Conservation (phyloP, 2,113 vertebrate genomes). For the Opisthocomus hoazin region DNA sequence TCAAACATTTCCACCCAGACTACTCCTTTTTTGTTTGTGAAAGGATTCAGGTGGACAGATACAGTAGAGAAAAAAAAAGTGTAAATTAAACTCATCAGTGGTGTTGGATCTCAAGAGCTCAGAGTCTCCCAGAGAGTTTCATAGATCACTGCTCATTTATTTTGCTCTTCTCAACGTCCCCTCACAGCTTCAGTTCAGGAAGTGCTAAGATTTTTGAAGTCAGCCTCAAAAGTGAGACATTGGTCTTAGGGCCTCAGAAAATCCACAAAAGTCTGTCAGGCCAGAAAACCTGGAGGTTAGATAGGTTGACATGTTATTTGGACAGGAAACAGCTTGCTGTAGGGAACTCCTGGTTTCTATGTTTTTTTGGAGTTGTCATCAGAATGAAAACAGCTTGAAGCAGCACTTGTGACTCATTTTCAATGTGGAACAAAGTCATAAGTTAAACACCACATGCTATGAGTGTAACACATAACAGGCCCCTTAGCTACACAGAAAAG, state of each 20-base stretch:
- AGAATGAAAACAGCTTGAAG: constrained; percentile 41
- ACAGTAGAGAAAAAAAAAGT: background rate
- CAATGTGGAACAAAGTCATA: constrained; percentile 24
- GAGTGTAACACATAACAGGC: background rate
- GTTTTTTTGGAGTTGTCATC: background rate
- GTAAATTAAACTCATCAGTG: background rate
- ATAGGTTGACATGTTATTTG: background rate
- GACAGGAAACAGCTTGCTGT: background rate
- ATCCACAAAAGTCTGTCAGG: background rate
- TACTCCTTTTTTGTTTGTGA: background rate
- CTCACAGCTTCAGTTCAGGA: background rate
- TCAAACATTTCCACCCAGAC: background rate
- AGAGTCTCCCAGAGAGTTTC: background rate
- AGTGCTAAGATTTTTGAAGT: background rate
- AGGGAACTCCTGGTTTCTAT: background rate
- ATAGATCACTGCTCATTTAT: background rate
- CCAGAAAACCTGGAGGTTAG: background rate
- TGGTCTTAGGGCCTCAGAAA: background rate
- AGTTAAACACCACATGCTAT: constrained; percentile 26
- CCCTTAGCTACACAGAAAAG: background rate
- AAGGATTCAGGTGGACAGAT: accelerated
- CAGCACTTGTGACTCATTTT: constrained; percentile 34
- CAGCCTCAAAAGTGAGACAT: background rate
- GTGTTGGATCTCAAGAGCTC: background rate
- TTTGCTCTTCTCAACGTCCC: background rate